These are phyloP conservation scores for Gasterosteus nipponicus DNA, from an alignment of 2,113 vertebrate genomes.

Conservation along the genomic window DNA sequence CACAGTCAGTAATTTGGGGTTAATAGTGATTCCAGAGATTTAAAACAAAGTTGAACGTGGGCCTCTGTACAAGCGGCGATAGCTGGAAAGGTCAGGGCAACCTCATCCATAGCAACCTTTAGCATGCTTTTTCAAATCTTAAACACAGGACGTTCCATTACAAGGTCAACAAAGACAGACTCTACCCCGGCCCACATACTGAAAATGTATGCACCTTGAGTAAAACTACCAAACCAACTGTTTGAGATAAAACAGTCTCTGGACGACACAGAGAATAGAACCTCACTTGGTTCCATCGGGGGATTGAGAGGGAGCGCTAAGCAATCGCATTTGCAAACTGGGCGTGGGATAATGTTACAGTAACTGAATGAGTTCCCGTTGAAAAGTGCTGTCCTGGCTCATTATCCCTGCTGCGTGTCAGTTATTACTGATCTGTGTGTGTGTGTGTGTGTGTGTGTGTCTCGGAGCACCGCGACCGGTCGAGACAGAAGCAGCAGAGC, in stretches of 20 bases:
- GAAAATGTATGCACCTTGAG: not conserved
- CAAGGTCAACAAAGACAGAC: slow-evolving; percentile 12
- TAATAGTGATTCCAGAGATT: slow-evolving; percentile 1
- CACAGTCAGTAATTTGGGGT: not conserved
- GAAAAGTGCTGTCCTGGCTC: slow-evolving; percentile 51
- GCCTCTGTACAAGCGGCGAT: not conserved
- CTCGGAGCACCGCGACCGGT: slow-evolving; percentile 58
- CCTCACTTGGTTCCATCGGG: slow-evolving; percentile 11
- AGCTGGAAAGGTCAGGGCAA: not conserved
- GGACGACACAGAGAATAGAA: slow-evolving; percentile 18
- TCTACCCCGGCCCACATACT: not conserved
- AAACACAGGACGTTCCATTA: slow-evolving; percentile 19
- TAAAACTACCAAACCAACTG: not conserved
- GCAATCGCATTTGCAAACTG: slow-evolving; percentile 25
- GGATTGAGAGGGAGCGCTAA: slow-evolving; percentile 33
- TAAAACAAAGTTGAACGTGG: not conserved
- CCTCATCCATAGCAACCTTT: not conserved
- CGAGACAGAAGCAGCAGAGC: slow-evolving; percentile 61
- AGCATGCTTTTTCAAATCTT: slow-evolving; percentile 11
- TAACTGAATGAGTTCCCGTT: slow-evolving; percentile 27
- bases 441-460: slow-evolving; percentile 2
- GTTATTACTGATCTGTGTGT: slow-evolving; percentile 55
- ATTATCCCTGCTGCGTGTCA: slow-evolving; percentile 61
- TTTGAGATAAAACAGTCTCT: slow-evolving; percentile 12
- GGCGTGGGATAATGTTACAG: slow-evolving; percentile 9